Evolutionary conservation across 2,888 invertebrate genomes (phyloP).

Genomic region (Oligia strigilis): DNA sequence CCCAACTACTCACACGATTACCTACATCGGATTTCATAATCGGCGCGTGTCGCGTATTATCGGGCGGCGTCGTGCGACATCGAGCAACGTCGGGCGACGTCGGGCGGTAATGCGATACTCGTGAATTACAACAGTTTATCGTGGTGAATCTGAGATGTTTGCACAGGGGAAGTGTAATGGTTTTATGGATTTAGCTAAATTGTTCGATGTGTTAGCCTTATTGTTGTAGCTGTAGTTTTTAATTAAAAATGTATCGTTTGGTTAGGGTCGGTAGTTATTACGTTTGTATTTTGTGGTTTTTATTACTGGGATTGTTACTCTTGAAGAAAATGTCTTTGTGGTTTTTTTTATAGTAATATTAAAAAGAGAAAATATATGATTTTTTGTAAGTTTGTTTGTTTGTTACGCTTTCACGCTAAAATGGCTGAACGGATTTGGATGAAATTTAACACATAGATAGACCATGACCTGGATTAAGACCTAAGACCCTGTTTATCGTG

Average conservation of each 20-base stretch:
- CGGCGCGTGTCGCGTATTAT: slow-evolving; percentile 88
- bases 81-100: slow-evolving; percentile 62
- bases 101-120: slow-evolving; percentile 79
- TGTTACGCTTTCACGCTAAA: not conserved
- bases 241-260: slow-evolving; percentile 63
- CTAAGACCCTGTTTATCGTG: too few relatives aligned
- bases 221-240: slow-evolving; percentile 71
- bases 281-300: slow-evolving; percentile 35
- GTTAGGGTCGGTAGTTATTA: slow-evolving; percentile 8
- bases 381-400: not conserved
- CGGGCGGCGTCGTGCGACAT: slow-evolving; percentile 75
- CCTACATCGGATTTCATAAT: slow-evolving; percentile 85
- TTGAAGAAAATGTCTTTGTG: not conserved
- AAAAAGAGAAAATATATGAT: not conserved
- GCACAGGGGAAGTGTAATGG: slow-evolving; percentile 76
- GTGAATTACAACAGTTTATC: slow-evolving; percentile 89
- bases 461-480: not conserved
- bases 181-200: slow-evolving; percentile 83
- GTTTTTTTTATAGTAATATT: not conserved
- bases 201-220: slow-evolving; percentile 72
- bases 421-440: not conserved
- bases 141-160: slow-evolving; percentile 75
- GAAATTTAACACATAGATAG: not conserved
- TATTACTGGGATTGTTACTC: not conserved
- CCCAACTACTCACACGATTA: slow-evolving; percentile 69